Evolutionary conservation across 2,113 vertebrate species (phyloP).

Genomic region (Rhagologus leucostigma): DNA sequence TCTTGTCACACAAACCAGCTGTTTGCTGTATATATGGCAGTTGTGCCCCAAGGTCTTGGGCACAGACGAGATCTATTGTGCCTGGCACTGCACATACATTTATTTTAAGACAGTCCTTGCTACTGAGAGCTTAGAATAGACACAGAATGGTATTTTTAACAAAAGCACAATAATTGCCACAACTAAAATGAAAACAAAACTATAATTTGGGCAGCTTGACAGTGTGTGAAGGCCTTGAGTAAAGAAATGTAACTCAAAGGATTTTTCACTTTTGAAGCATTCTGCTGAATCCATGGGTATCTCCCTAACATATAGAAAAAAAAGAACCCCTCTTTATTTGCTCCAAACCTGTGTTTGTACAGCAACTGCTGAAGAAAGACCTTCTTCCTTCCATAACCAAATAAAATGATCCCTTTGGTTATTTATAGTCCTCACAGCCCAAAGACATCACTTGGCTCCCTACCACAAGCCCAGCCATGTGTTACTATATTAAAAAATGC

Average conservation of each 20-base stretch:
- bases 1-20: neutral
- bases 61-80: neutral
- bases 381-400: slow-evolving; percentile 69
- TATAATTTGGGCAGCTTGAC: slow-evolving; percentile 37
- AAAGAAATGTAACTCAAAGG: neutral
- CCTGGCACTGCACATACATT: slow-evolving; percentile 3
- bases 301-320: neutral
- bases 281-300: slow-evolving; percentile 12
- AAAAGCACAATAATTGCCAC: slow-evolving; percentile 41
- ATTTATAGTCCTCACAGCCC: slow-evolving; percentile 73
- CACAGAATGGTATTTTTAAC: slow-evolving; percentile 56
- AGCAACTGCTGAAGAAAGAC: slow-evolving; percentile 65
- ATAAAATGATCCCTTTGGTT: slow-evolving; percentile 74
- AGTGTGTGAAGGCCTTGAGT: neutral
- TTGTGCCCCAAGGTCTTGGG: neutral
- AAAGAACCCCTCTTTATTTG: slow-evolving; percentile 29
- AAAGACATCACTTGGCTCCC: slow-evolving; percentile 71
- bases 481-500: slow-evolving; percentile 82
- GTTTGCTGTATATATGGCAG: neutral
- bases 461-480: slow-evolving; percentile 75
- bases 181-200: slow-evolving; percentile 54
- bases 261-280: neutral
- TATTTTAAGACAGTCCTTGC: slow-evolving; percentile 49
- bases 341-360: slow-evolving; percentile 48
- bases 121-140: slow-evolving; percentile 29